Base-by-base conservation (phyloP, 2,888 invertebrate genomes). In the Drosophila rubida region DNA sequence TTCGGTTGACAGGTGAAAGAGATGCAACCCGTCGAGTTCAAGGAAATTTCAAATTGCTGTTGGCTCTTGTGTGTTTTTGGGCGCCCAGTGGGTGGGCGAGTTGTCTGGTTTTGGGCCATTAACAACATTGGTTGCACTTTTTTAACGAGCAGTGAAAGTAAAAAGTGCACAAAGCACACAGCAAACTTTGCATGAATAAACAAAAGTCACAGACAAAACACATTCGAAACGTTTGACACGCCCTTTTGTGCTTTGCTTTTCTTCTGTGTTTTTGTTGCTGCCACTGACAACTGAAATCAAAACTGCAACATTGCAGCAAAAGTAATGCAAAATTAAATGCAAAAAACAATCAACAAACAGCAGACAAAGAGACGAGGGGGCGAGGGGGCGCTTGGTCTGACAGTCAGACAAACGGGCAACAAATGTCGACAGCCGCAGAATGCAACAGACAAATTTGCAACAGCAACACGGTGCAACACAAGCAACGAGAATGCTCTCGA, bases 261-360 rank as follows among this genome's bases (percentile, higher is more conserved):
- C 14, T 48, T 67, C 37, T 25, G 27, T 19, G 58, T 62, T 42
- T 51, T 32, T 23, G n/a, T 13, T 16, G 46, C 41, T 66, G 50
- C 25, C 42, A 44, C 58, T 67, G 55, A 35, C 64, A 69, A 45
- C 69, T 78, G 49, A 82, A 88, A 82, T 82, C 88, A 86, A 86
- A 82, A 71, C 84, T 81, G 87, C 75, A 74, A 55, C 48, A 77
- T 51, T 37, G 69, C 63, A 64, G 60, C 68, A 81, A 69, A 76
- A 81, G 75, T 81, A 81, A 81, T 87, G 79, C 65, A 69, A 71
- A 83, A 86, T 86, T 82, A 86, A 82, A 86, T 74, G 80, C 62
- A 66, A 74, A 73, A 86, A 80, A 73, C 82, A 81, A 78, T 70
- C 82, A 75, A 42, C 61, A 51, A 55, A 54, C 59, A 67, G 37